Conservation (phyloP, 2,888 invertebrate genomes). For the Portevinia maculata region DNA sequence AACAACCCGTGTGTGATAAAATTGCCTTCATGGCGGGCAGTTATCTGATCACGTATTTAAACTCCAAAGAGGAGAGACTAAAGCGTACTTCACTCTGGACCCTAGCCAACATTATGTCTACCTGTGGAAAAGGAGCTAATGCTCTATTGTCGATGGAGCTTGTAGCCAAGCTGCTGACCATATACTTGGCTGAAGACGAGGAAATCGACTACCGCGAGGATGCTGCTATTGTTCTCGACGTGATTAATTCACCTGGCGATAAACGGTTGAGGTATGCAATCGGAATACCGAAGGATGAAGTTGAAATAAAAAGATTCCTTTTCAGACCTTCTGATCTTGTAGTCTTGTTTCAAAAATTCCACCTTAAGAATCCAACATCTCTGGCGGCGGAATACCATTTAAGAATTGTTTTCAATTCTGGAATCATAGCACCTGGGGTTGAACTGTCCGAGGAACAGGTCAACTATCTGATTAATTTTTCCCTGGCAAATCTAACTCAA, state of each 20-base stretch:
- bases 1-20: conserved; percentile 79
- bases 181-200: conserved; percentile 74
- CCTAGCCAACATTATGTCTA: conserved; percentile 79
- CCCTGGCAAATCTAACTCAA: conserved; percentile 71
- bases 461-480: conserved; percentile 74
- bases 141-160: conserved; percentile 79
- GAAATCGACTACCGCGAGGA: conserved; percentile 77
- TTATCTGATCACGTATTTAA: conserved; percentile 80
- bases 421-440: conserved; percentile 58
- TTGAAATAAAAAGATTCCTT: not conserved
- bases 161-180: conserved; percentile 78
- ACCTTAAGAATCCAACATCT: conserved; percentile 76
- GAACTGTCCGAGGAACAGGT: conserved; percentile 62
- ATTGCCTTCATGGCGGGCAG: conserved; percentile 79
- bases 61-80: conserved; percentile 77
- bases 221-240: conserved; percentile 77
- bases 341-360: conserved; percentile 75
- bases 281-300: not conserved
- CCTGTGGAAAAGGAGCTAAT: conserved; percentile 77
- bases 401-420: conserved; percentile 77
- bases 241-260: conserved; percentile 75
- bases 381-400: conserved; percentile 77
- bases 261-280: conserved; percentile 47
- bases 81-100: conserved; percentile 80
- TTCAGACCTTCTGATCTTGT: conserved; percentile 74